Conservation (phyloP, 2,888 invertebrate genomes). For the Serrognathus titanus region DNA sequence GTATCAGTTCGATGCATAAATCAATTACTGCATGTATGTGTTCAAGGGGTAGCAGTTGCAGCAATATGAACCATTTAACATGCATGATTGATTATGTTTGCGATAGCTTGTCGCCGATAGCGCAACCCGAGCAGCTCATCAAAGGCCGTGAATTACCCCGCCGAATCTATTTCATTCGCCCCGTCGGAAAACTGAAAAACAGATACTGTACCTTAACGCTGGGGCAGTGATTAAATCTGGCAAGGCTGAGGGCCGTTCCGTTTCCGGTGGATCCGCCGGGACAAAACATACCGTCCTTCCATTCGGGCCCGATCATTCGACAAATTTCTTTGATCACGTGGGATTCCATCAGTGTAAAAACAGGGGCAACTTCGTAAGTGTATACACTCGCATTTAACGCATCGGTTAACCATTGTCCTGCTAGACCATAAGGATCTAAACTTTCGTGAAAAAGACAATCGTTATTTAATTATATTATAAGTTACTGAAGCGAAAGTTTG, state of each 20-base stretch:
- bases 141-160: no score
- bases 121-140: neutral
- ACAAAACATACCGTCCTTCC: conserved; percentile 54
- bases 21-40: neutral
- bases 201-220: conserved; percentile 45
- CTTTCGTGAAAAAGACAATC: conserved; percentile 28
- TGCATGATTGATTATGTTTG: conserved; percentile 19
- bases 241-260: conserved; percentile 55
- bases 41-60: neutral
- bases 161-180: no score
- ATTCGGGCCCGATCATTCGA: conserved; percentile 48
- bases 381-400: conserved; percentile 53
- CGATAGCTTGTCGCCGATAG: conserved; percentile 11
- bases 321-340: conserved; percentile 50
- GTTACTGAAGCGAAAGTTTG: conserved; percentile 10
- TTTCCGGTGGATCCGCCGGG: conserved; percentile 60
- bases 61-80: conserved; percentile 16
- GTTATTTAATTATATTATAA: no score
- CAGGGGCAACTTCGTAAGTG: conserved; percentile 58
- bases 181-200: no score
- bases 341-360: conserved; percentile 55
- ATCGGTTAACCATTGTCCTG: conserved; percentile 53
- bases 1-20: neutral
- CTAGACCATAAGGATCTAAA: conserved; percentile 54
- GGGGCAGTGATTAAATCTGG: conserved; percentile 51